phyloP scores from a whole-genome alignment of 2,797 vertebrate species.

The Merluccius polli region DNA sequence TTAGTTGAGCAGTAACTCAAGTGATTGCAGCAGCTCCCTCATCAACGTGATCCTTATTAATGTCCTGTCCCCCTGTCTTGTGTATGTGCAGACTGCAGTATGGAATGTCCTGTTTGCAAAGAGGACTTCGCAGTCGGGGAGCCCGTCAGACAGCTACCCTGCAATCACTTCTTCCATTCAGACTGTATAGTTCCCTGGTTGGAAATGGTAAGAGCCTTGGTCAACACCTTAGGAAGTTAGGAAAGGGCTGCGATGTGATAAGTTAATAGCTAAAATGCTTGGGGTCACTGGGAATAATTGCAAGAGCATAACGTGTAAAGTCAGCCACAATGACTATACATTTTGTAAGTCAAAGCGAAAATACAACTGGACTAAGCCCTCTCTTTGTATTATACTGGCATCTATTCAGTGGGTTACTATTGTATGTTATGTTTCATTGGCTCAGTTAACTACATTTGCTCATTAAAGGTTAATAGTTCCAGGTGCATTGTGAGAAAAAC shows the following conservation, averaged over 20 bases:
- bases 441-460: not conserved
- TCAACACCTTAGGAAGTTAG: not conserved
- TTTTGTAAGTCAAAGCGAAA: not conserved
- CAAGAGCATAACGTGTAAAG: not conserved
- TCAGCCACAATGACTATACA: not conserved
- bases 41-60: not conserved
- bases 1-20: not conserved
- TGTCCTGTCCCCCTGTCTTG: not conserved
- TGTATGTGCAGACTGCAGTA: slow-evolving; percentile 74
- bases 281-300: not conserved
- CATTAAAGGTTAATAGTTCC: not conserved
- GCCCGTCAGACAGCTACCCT: slow-evolving; percentile 90
- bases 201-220: slow-evolving; percentile 85
- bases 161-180: slow-evolving; percentile 96
- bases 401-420: not conserved
- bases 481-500: not conserved
- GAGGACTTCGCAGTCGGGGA: slow-evolving; percentile 90
- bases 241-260: not conserved
- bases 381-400: not conserved
- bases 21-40: no score
- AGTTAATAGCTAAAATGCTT: not conserved
- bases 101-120: slow-evolving; percentile 97
- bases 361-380: not conserved
- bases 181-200: slow-evolving; percentile 98
- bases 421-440: not conserved